Conservation (phyloP, 1,140 invertebrate species). For the Paraescarpia echinospica region DNA sequence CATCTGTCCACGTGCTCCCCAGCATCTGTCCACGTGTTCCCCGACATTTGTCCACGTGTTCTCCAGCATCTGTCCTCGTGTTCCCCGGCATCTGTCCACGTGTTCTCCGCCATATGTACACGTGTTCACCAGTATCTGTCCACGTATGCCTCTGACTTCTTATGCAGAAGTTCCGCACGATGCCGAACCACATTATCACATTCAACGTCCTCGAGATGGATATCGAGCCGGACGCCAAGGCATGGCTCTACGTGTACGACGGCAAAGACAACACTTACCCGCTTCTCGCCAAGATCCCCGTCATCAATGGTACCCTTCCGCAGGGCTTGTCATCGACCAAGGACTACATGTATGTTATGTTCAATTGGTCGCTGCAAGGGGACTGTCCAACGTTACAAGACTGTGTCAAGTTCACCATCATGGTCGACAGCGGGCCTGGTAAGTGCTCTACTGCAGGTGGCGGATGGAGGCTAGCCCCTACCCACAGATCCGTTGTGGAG, state of each 20-base stretch:
- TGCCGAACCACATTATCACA: constrained; percentile 38
- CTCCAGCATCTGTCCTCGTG: too few relatives aligned
- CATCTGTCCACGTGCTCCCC: too few relatives aligned
- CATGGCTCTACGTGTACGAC: constrained; percentile 43
- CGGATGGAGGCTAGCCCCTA: too few relatives aligned
- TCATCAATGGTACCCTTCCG: constrained; percentile 52
- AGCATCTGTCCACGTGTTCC: too few relatives aligned
- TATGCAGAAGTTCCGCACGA: constrained; percentile 41
- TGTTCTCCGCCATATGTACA: too few relatives aligned
- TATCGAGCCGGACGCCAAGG: constrained; percentile 42
- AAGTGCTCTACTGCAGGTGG: not conserved
- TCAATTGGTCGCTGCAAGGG: constrained; percentile 41
- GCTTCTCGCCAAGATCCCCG: constrained; percentile 16
- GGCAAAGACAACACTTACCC: constrained; percentile 17
- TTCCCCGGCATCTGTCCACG: too few relatives aligned
- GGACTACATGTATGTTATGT: constrained; percentile 37
- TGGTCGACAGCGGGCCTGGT: constrained; percentile 22
- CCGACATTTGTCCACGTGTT: too few relatives aligned
- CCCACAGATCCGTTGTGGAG: too few relatives aligned
- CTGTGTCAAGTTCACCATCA: constrained; percentile 47
- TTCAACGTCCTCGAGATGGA: constrained; percentile 51
- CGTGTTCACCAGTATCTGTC: too few relatives aligned
- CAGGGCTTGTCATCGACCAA: constrained; percentile 47
- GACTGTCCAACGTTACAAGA: constrained; percentile 39
- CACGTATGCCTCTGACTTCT: not conserved